Evolutionary conservation across 2,888 invertebrate species (phyloP), one percentile per base, ranked within the genome.

Genomic region (Germaria angustata): DNA sequence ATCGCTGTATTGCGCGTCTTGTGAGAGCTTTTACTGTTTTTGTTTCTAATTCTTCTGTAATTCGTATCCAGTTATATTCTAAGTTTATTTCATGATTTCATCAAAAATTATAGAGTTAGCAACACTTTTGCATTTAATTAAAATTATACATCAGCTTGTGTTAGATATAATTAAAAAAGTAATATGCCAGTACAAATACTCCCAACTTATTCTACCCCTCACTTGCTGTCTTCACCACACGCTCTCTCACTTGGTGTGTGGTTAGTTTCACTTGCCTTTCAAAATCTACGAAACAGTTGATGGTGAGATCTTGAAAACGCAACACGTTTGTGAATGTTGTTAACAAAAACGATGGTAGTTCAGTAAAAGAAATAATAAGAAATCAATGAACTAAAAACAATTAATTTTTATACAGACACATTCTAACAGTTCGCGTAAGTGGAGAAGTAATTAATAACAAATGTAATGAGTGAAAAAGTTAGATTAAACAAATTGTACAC

Each of bases 221-320:
- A 1, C 36, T 44, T 32, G n/a, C 41, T 51, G n/a, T 41, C 1
- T 39, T 32, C 20, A 46, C 44, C 24, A 39, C 24, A 32, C 8
- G 15, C 63, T 24, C 59, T 69, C 44, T 59, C 57, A n/a, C 11
- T 41, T 39, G 15, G 13, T 5, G 13, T 5, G 34, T 61, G 41
- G 69, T 61, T 11, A 17, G 28, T 63, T 36, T 51, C 22, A 17
- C n/a, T 41, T 36, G 36, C 53, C 34, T 20, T 44, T 51, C 13
- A 49, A 55, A 63, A 55, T 9, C 28, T 72, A 17, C 28, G 15
- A 44, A 20, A 69, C 73, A 82, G 81, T 82, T 59, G 63, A 17
- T 68, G 55, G 46, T 55, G 77, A 77, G 61, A 73, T 73, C 63
- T 78, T 61, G 59, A 49, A 81, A 72, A 49, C 68, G 28, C 36